Evolutionary conservation across 1,140 invertebrate species (phyloP).

Genomic region (Ips nitidus): DNA sequence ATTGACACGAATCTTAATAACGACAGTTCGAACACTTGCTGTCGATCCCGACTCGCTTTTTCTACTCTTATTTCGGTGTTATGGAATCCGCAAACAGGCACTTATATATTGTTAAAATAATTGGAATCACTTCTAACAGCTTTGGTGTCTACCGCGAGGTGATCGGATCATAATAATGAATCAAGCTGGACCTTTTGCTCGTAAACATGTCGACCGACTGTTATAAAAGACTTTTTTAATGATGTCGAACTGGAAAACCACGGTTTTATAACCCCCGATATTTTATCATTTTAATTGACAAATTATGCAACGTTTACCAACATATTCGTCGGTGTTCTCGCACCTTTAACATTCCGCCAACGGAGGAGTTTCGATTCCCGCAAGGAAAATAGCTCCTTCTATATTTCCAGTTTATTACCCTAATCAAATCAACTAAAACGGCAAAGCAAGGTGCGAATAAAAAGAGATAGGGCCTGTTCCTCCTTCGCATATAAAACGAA

Average conservation of each 20-base stretch:
- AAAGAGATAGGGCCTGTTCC: slow-evolving; percentile 38
- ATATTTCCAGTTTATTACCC: slow-evolving; percentile 17
- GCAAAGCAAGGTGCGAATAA: slow-evolving; percentile 42
- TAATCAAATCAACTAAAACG: slow-evolving; percentile 32
- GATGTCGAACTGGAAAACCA: neutral
- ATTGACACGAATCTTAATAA: slow-evolving; percentile 37
- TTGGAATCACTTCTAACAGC: slow-evolving; percentile 35
- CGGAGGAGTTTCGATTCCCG: too few species aligned
- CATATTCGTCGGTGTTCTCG: too few species aligned
- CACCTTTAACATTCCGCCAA: too few species aligned
- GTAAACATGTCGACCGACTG: slow-evolving; percentile 17
- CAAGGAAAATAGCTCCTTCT: neutral
- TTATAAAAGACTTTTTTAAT: slow-evolving; percentile 11
- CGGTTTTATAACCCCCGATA: neutral
- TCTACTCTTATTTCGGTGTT: slow-evolving; percentile 18
- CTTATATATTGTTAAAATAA: slow-evolving; percentile 37
- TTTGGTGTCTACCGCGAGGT: slow-evolving; percentile 17
- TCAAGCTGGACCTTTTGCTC: neutral
- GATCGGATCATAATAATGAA: slow-evolving; percentile 23
- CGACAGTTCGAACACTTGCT: slow-evolving; percentile 27
- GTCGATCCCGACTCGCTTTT: slow-evolving; percentile 14
- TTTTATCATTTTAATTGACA: too few species aligned
- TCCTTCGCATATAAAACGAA: slow-evolving; percentile 50
- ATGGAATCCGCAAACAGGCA: slow-evolving; percentile 35
- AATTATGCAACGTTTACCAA: too few species aligned